Conservation (phyloP, 1,140 invertebrate species). For the Temnothorax curvispinosus region DNA sequence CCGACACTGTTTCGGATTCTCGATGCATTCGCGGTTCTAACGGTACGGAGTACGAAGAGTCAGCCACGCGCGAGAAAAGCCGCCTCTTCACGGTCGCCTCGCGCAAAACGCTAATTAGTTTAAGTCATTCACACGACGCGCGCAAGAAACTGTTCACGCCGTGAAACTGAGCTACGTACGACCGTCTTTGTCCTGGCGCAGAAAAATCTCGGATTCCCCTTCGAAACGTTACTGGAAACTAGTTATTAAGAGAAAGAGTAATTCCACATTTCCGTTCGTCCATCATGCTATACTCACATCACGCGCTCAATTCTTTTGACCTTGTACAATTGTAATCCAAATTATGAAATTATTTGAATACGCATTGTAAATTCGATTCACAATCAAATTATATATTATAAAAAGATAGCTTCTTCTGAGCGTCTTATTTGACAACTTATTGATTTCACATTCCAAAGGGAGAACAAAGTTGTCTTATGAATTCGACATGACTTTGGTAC, state of each 20-base stretch:
- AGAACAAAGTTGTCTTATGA: background rate
- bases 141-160: background rate
- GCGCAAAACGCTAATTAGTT: conserved; percentile 66
- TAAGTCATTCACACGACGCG: conserved; percentile 54
- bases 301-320: background rate
- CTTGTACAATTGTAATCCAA: background rate
- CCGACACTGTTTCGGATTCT: conserved; percentile 73
- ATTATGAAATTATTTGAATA: background rate
- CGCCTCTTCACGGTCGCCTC: conserved; percentile 47
- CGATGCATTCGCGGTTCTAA: conserved; percentile 53
- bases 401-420: background rate
- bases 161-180: background rate
- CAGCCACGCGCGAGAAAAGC: conserved; percentile 47
- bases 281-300: background rate
- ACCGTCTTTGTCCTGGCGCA: conserved; percentile 19
- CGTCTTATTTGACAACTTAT: background rate
- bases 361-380: background rate
- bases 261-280: background rate
- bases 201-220: conserved; percentile 12
- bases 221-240: background rate
- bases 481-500: background rate
- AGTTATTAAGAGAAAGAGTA: conserved; percentile 15
- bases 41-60: conserved; percentile 38
- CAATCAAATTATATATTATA: background rate
- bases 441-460: too few relatives aligned